Base-by-base conservation (phyloP, 2,888 invertebrate species). In the Achlya flavicornis region DNA sequence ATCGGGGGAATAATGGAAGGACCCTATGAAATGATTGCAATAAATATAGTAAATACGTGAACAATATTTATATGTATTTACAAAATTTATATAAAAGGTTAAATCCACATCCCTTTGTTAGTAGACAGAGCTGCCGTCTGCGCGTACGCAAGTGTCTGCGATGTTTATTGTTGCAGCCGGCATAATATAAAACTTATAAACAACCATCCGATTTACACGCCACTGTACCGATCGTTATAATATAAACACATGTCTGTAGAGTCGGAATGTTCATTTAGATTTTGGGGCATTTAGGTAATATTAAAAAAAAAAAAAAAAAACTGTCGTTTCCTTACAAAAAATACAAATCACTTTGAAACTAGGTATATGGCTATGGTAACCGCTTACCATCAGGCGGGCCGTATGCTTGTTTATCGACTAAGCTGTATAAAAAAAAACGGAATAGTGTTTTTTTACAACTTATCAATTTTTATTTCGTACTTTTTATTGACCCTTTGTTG, bases 131-230 rank as follows among this genome's bases (percentile, higher is more conserved):
- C 35, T 35, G 58, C 58, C 19, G 53, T 10, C 53, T 19, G 53
- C 53, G 53, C 19, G 19, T 19, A 53, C 53, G 53, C 53, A 53
- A 53, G 53, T 53, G 63, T 66, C 67, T 63, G 79, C 82, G 76
- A 78, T 89, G 84, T 88, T 87, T 89, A 85, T 87, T 88, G 73
- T 84, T 79, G 57, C 85, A 85, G 83, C 79, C 87, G 81, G 81
- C 80, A 79, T 84, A 81, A 86, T 87, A 86, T 88, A 83, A 88
- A 87, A 87, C 80, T 87, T 86, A 86, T 92, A 92, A 92, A 92
- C 91, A 91, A 89, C 86, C 83, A 79, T 78, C 83, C 83, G 87
- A 89, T 90, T 88, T 89, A 90, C 87, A 86, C 75, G 86, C 88
- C 83, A 85, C 90, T 88, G 90, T 87, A 75, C 90, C 88, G 90